Base-by-base conservation (phyloP, 2,888 invertebrate species). In the Plutella xylostella region DNA sequence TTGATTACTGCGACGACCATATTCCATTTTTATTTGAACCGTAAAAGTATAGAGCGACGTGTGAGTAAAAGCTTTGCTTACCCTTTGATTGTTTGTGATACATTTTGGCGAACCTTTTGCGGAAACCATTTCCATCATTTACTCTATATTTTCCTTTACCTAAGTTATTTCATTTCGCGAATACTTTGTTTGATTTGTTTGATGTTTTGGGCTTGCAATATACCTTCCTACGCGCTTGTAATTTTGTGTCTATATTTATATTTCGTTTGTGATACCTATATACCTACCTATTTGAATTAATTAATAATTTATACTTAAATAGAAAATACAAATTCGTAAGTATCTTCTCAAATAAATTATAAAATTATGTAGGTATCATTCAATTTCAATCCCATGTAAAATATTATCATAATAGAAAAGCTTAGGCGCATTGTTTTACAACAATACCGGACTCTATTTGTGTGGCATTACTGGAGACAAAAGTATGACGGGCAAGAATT, bases 41-140 rank as follows among this genome's bases (percentile, higher is more conserved):
- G 63, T 65, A 58, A 67, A 66, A 63, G 62, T 63, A 63, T 65
- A 67, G 61, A 54, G 61, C 57, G 65, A 65, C 66, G 68, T 67
- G 62, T 58, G 60, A 60, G 63, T 64, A 68, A 70, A 71, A 65
- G 68, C 65, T 69, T 71, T 69, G 57, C 64, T 65, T 63, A 64
- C 58, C 65, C 65, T 70, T 72, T 73, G 72, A 72, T 73, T 72
- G 68, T 68, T 68, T 68, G 67, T 65, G 58, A 68, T 70, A 56
- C 64, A 61, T 55, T 61, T 55, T 52, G 54, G 52, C 48, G 54
- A 55, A 58, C 60, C 54, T 51, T 59, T 60, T 56, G 51, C 45
- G 48, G 51, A 45, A 42, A 28, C 3, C 7, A 28, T 44, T 46
- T 51, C 46, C 43, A 42, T 25, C 3, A 12, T 35, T 38, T 22